Percentiles rank a stretch among this genome's conserved stretches.
phyloP scores from a whole-genome alignment of 2,888 invertebrate species.

The Dasypolia templi region DNA sequence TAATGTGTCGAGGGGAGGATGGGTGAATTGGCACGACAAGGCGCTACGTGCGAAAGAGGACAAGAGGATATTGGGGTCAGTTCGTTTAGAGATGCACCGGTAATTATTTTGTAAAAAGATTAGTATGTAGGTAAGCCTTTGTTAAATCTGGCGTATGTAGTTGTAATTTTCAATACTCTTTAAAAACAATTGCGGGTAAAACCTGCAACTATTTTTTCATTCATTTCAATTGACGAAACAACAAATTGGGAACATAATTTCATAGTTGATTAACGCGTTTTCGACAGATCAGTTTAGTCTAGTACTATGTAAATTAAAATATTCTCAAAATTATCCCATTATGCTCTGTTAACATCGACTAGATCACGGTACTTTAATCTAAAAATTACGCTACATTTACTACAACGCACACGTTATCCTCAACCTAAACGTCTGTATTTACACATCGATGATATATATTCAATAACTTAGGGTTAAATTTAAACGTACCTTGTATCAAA shows the following conservation, averaged over 20 bases:
- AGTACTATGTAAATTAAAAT: background rate
- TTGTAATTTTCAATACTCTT: too few relatives aligned
- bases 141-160: background rate
- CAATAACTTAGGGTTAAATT: background rate
- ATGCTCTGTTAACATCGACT: background rate
- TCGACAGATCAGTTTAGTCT: background rate
- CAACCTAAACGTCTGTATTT: constrained; percentile 1
- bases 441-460: constrained; percentile 9
- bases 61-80: constrained; percentile 27
- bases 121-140: background rate
- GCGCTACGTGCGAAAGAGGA: constrained; percentile 26
- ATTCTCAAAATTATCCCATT: background rate
- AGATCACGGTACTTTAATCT: background rate
- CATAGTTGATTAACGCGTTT: background rate
- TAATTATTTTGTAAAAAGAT: constrained; percentile 28
- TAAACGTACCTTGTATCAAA: constrained; percentile 35
- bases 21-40: constrained; percentile 40
- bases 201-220: too few relatives aligned
- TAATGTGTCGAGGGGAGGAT: constrained; percentile 47
- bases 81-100: constrained; percentile 6
- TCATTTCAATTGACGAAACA: too few relatives aligned
- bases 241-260: background rate
- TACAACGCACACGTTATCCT: constrained; percentile 8
- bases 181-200: too few relatives aligned
- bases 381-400: background rate